phyloP scores from a whole-genome alignment of 2,113 vertebrate species.

The rabbit (Oryctolagus cuniculus) region DNA sequence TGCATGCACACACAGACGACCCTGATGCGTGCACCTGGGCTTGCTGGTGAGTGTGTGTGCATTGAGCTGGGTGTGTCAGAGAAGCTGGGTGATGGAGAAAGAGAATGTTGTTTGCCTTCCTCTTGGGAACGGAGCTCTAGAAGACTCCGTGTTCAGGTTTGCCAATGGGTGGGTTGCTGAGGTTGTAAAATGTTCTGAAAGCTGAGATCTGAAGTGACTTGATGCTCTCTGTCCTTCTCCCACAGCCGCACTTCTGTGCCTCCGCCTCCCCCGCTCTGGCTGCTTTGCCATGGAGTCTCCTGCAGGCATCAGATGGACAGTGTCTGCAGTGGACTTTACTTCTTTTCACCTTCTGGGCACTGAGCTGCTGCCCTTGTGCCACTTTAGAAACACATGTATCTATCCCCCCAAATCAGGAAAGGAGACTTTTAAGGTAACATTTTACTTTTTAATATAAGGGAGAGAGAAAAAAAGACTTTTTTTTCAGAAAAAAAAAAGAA shows the following conservation, averaged over 20 bases:
- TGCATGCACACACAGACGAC: neutral
- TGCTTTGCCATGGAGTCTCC: conserved; percentile 86
- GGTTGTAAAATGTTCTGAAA: conserved; percentile 88
- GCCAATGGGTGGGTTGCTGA: conserved; percentile 86
- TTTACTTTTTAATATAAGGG: conserved; percentile 77
- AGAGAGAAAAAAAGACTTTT: conserved; percentile 54
- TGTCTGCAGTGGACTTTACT: conserved; percentile 89
- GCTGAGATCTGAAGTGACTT: conserved; percentile 91
- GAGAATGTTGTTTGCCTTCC: conserved; percentile 56
- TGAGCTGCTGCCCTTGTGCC: conserved; percentile 82
- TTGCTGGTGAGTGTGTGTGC: neutral
- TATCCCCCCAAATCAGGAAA: conserved; percentile 84
- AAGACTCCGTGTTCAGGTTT: conserved; percentile 87
- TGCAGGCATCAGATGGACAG: conserved; percentile 81
- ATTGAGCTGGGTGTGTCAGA: conserved; percentile 80
- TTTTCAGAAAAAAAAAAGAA: conserved; percentile 62
- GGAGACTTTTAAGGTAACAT: conserved; percentile 82
- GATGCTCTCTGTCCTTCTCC: conserved; percentile 83
- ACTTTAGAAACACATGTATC: conserved; percentile 81
- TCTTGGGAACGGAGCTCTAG: conserved; percentile 81
- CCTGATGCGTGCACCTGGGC: conserved; percentile 52
- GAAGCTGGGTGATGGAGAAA: conserved; percentile 85
- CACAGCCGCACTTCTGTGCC: rapidly evolving
- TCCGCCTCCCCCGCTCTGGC: conserved; percentile 67
- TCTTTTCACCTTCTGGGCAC: conserved; percentile 88